These are phyloP conservation scores for Calliopsis andreniformis DNA, from an alignment of 1,140 invertebrate genomes.

Conservation along the genomic window DNA sequence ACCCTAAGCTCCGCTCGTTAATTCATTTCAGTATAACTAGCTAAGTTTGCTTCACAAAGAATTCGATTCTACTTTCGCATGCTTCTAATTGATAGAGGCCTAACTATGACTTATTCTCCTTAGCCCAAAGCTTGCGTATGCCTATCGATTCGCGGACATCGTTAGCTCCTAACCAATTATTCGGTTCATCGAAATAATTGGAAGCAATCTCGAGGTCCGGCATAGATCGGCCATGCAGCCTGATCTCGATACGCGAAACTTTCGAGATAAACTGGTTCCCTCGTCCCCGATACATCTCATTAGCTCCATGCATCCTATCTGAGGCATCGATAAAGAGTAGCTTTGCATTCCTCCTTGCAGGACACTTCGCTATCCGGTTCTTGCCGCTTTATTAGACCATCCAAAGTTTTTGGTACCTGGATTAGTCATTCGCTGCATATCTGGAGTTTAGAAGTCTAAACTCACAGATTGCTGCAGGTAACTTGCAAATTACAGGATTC, in stretches of 20 bases:
- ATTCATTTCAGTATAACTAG: too few species aligned
- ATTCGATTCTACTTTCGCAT: too few species aligned
- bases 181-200: conserved; percentile 14
- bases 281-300: conserved; percentile 72
- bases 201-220: conserved; percentile 8
- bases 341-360: background rate
- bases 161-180: conserved; percentile 12
- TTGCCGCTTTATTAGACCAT: background rate
- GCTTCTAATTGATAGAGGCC: too few species aligned
- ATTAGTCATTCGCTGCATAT: background rate
- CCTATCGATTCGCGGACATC: background rate
- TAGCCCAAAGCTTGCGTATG: background rate
- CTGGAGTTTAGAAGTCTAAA: background rate
- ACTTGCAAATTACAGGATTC: too few species aligned
- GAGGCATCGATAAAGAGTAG: conserved; percentile 31
- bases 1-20: too few species aligned
- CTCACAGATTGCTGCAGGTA: background rate
- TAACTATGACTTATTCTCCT: background rate
- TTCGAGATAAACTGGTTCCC: conserved; percentile 69
- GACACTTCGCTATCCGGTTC: background rate
- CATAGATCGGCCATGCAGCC: conserved; percentile 35
- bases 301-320: conserved; percentile 60
- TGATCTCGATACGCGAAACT: conserved; percentile 63
- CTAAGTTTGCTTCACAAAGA: too few species aligned
- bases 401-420: background rate